Conservation (phyloP, 2,888 invertebrate species). For the Caenorhabditis sp. region DNA sequence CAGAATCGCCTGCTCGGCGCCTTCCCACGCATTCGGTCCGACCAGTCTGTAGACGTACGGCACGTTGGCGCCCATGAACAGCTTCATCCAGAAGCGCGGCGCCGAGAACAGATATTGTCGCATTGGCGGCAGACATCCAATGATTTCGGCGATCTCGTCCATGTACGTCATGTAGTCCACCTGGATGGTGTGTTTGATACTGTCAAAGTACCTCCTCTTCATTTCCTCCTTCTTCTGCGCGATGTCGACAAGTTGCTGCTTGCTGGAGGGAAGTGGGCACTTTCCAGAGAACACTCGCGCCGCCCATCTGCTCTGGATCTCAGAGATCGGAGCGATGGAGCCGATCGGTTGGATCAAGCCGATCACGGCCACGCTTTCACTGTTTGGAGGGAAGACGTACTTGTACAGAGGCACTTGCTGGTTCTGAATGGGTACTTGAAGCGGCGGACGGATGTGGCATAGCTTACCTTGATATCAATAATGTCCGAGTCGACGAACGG, state of each 20-base stretch:
- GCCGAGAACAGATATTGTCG: conserved; percentile 67
- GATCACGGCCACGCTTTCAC: conserved; percentile 79
- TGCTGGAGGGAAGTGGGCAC: conserved; percentile 57
- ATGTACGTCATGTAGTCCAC: conserved; percentile 76
- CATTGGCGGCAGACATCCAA: conserved; percentile 74
- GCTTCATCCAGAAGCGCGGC: conserved; percentile 68
- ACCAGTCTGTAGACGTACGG: conserved; percentile 76
- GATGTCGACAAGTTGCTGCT: conserved; percentile 68
- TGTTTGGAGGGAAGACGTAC: conserved; percentile 79
- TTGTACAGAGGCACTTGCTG: conserved; percentile 80
- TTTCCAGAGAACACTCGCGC: conserved; percentile 70
- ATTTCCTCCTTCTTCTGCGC: conserved; percentile 67
- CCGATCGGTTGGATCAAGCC: conserved; percentile 81
- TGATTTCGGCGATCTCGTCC: conserved; percentile 75
- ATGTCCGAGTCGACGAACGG: conserved; percentile 79
- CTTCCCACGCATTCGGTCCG: conserved; percentile 73
- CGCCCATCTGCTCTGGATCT: conserved; percentile 79
- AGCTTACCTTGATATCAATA: conserved; percentile 72
- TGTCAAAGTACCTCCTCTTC: conserved; percentile 73
- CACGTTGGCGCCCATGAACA: conserved; percentile 75
- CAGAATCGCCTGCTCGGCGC: conserved; percentile 69
- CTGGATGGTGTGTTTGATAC: conserved; percentile 75
- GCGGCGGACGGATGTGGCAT: too few relatives aligned
- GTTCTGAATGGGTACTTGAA: too few relatives aligned
- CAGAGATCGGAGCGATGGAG: conserved; percentile 80